A percentile compares a stretch with the other conserved stretches of the same genome.
These are phyloP conservation scores for Tonatia bakeri DNA, from an alignment of 2,113 vertebrate genomes.

Conservation along the genomic window DNA sequence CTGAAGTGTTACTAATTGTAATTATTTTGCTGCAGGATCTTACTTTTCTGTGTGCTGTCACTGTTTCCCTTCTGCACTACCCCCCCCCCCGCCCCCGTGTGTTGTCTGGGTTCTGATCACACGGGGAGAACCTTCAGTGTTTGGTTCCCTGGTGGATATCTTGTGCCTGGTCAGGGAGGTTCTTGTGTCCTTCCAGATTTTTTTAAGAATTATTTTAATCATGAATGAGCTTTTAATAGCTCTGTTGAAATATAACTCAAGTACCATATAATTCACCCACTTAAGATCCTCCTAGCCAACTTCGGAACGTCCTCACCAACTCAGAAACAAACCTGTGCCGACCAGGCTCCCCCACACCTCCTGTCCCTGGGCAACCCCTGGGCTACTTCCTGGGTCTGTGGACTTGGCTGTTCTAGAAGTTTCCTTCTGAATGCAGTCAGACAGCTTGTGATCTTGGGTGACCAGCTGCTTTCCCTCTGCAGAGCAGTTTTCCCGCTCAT, in stretches of 20 bases:
- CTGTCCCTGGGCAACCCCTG: neutral
- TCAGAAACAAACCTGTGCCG: neutral
- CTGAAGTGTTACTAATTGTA: neutral
- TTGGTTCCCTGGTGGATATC: neutral
- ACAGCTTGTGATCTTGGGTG: neutral
- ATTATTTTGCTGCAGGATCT: neutral
- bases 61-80: neutral
- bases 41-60: neutral
- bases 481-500: too few relatives aligned
- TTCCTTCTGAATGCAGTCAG: rapidly evolving
- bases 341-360: neutral
- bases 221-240: neutral
- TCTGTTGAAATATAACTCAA: neutral
- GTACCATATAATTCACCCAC: neutral
- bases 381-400: neutral
- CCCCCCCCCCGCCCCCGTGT: too few relatives aligned
- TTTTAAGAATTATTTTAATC: neutral
- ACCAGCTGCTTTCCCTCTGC: neutral
- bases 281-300: neutral
- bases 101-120: neutral
- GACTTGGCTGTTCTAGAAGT: neutral
- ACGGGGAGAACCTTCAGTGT: neutral
- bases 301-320: neutral
- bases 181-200: neutral
- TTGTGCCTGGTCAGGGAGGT: neutral